Evolutionary conservation across 2,797 vertebrate genomes (phyloP), one percentile per base, ranked within the genome.

Genomic region (Glossophaga mutica): DNA sequence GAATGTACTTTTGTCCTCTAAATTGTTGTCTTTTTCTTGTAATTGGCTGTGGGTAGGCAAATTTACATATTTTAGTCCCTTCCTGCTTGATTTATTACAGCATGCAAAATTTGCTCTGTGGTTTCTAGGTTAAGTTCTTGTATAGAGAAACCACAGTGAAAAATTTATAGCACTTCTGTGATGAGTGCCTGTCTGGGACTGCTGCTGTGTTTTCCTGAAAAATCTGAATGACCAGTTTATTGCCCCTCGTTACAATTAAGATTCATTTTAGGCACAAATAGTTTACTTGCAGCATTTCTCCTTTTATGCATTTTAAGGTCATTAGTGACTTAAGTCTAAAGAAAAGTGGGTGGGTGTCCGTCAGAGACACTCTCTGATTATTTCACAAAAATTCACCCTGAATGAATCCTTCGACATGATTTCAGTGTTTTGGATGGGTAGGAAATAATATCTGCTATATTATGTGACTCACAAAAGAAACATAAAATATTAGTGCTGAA

Each of bases 11-110:
- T 96, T 92, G 68, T 73, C 65, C 78, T 97, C 70, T 93, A 92
- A 71, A 65, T 92, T 76, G 77, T 96, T 89, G 57, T 88, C 62
- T 70, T 96, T 94, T 74, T 89, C 77, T 39, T 86, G 34, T 85
- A 93, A 94, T 94, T 95, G 92, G 14, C 65, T 95, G 90, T 94
- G 88, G 95, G 90, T 91, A 95, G 95, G 73, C 46, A 42, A 6
- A 97, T 96, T 97, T 96, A 70, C 96, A 85, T 95, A 90, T 62
- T 84, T 93, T 91, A 79, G 81, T 73, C 68, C 73, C 92, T 97
- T 95, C 94, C 87, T 93, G 88, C 88, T 52, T 96, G 79, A 95
- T 71, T 89, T 96, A 94, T 59, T 95, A 76, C 71, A 92, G 59
- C 59, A 85, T 87, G 55, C 70, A 95, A 71, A 92, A 62, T 89